Percentiles rank a stretch among this genome's conserved stretches.
These are phyloP conservation scores for Thyatira batis DNA, from an alignment of 2,888 invertebrate genomes.

Conservation along the genomic window DNA sequence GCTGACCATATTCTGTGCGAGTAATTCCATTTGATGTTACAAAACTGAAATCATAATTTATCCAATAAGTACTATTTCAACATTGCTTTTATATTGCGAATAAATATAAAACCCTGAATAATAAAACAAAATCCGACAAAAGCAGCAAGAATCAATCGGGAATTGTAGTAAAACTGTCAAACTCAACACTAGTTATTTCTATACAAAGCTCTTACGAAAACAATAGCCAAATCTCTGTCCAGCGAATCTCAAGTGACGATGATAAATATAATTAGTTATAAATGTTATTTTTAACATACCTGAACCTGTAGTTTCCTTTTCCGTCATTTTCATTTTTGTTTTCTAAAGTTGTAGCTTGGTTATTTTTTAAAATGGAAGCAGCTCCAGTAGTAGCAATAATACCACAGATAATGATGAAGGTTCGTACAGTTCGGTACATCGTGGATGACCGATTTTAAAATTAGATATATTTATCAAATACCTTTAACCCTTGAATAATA, in stretches of 20 bases:
- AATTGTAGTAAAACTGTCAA: no score
- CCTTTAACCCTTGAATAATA: background rate
- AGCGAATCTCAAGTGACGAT: no score
- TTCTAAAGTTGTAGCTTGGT: constrained; percentile 26
- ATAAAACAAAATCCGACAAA: no score
- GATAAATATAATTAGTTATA: constrained; percentile 5
- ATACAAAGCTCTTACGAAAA: no score
- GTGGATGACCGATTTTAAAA: no score
- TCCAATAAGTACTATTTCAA: no score
- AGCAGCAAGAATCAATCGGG: no score
- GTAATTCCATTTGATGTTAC: constrained; percentile 86
- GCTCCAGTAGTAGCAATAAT: constrained; percentile 17
- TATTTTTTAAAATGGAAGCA: constrained; percentile 23
- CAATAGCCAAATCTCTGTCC: no score
- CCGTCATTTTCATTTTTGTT: constrained; percentile 33
- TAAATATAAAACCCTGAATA: no score
- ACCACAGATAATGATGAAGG: constrained; percentile 14
- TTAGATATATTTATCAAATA: no score
- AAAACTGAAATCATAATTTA: constrained; percentile 71
- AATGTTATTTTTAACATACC: constrained; percentile 24
- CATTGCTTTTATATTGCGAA: no score
- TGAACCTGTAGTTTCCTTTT: constrained; percentile 39
- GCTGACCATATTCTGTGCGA: constrained; percentile 83
- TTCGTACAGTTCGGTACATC: constrained; percentile 20
- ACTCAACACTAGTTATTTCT: no score